Evolutionary conservation across 2,113 vertebrate genomes (phyloP).

Genomic region (Mellivora capensis): DNA sequence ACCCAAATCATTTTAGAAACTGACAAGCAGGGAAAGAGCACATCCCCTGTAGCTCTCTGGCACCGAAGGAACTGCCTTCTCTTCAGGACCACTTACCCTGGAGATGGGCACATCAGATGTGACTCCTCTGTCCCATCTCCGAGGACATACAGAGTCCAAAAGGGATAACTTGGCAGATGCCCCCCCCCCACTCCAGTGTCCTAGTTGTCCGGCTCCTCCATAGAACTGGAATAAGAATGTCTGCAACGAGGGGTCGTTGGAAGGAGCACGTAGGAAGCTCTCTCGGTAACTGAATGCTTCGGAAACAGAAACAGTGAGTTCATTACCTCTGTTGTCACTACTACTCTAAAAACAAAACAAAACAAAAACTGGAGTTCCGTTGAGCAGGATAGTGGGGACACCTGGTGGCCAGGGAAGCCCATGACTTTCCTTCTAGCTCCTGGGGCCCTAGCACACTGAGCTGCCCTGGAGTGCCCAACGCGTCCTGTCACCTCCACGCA

Average conservation of each 20-base stretch:
- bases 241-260: accelerated
- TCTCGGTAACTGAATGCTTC: accelerated
- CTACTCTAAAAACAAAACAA: not conserved
- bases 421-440: not conserved
- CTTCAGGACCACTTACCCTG: not conserved
- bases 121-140: not conserved
- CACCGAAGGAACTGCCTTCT: accelerated
- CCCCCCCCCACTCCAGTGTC: accelerated
- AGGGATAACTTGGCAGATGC: accelerated
- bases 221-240: accelerated
- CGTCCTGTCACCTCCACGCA: accelerated
- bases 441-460: accelerated
- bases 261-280: accelerated
- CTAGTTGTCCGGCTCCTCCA: accelerated
- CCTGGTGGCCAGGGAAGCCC: slow-evolving; percentile 26
- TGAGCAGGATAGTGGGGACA: not conserved
- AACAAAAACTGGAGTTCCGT: accelerated
- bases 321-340: not conserved
- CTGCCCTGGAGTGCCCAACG: not conserved
- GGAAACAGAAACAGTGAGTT: accelerated
- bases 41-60: accelerated
- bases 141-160: not conserved
- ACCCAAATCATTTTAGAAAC: not conserved
- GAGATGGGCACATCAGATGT: accelerated
- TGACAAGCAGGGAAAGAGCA: accelerated